Evolutionary conservation across 2,888 invertebrate genomes (phyloP).

Genomic region (Chrysolina haemoptera): DNA sequence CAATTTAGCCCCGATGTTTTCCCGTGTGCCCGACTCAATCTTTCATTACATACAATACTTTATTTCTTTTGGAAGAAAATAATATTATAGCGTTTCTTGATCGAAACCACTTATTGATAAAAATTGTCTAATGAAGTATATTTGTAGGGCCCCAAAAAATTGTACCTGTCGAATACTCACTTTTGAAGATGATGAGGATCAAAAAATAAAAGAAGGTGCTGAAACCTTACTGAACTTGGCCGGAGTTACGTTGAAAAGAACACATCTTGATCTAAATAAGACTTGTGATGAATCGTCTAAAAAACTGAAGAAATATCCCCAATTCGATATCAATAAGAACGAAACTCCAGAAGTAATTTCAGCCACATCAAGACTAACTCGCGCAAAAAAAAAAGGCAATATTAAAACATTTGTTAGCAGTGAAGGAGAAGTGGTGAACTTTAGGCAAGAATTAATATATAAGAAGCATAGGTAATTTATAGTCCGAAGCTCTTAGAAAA

Average conservation of each 20-base stretch:
- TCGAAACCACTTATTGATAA: no score
- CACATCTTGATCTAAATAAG: conserved; percentile 55
- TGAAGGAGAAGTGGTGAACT: conserved; percentile 66
- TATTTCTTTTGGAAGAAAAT: no score
- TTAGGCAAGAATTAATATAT: conserved; percentile 64
- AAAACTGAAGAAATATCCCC: conserved; percentile 44
- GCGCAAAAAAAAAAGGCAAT: conserved; percentile 62
- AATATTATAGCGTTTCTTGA: no score
- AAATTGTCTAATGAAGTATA: no score
- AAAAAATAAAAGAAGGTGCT: conserved; percentile 84
- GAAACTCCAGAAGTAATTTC: conserved; percentile 59
- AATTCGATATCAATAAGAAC: conserved; percentile 52
- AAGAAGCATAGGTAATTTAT: conserved; percentile 67
- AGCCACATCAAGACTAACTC: conserved; percentile 64
- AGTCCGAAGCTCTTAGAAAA: conserved; percentile 47
- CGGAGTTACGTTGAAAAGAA: conserved; percentile 70
- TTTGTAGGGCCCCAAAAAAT: conserved; percentile 54
- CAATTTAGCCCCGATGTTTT: no score
- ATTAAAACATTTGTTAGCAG: conserved; percentile 58
- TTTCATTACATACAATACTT: no score
- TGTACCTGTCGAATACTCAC: conserved; percentile 63
- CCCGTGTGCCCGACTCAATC: no score
- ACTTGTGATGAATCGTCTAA: conserved; percentile 44
- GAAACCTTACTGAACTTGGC: conserved; percentile 85
- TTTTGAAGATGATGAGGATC: conserved; percentile 77